These are phyloP conservation scores for Penelope pileata DNA, from an alignment of 2,113 vertebrate genomes.

Conservation along the genomic window DNA sequence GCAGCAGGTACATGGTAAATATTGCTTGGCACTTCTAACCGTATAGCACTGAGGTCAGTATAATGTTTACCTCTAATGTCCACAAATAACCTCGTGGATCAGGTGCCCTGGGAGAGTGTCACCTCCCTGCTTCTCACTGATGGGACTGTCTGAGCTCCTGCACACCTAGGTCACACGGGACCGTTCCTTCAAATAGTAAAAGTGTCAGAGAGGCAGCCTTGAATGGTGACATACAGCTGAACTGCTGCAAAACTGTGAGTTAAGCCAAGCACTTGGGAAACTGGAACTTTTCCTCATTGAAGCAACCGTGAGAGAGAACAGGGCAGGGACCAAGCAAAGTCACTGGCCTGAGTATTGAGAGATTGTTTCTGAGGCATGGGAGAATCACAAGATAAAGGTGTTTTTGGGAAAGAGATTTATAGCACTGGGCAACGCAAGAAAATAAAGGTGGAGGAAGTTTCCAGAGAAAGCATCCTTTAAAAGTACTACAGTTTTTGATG, in stretches of 20 bases:
- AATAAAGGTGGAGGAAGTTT: slow-evolving; percentile 53
- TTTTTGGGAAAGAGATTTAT: background rate
- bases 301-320: background rate
- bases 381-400: background rate
- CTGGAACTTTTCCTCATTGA: background rate
- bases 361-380: background rate
- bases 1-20: background rate
- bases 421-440: background rate
- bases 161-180: background rate
- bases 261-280: background rate
- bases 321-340: background rate
- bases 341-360: background rate
- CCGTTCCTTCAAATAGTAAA: background rate
- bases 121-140: background rate
- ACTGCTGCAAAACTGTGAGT: background rate
- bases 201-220: background rate
- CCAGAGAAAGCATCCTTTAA: slow-evolving; percentile 65
- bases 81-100: background rate
- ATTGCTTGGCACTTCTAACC: background rate
- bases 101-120: background rate
- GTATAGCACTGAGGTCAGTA: background rate
- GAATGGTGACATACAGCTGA: background rate
- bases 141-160: background rate
- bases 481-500: slow-evolving; percentile 48
- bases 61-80: background rate